These are phyloP conservation scores for Stichodactyla helianthus DNA, from an alignment of 64 coral and sea anemone genomes.

Conservation along the genomic window DNA sequence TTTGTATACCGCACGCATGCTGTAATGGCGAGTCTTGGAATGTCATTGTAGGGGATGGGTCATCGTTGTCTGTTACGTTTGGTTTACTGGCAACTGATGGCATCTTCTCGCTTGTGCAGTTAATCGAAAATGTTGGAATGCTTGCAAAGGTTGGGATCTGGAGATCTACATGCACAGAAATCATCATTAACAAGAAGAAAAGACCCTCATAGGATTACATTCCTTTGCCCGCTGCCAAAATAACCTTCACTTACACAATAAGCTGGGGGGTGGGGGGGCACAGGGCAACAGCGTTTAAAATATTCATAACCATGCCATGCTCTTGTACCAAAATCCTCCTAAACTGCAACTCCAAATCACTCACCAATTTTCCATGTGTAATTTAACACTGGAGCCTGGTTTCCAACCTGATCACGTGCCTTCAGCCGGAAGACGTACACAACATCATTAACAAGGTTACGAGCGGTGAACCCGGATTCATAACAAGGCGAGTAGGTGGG, in stretches of 20 bases:
- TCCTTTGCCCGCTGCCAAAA: no score
- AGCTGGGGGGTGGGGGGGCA: no score
- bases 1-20: slow-evolving; percentile 28
- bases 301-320: no score
- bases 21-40: slow-evolving; percentile 35
- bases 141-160: slow-evolving; percentile 39
- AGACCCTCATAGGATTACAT: no score
- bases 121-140: slow-evolving; percentile 15
- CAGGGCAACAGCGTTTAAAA: not conserved
- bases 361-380: slow-evolving; percentile 70
- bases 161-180: slow-evolving; percentile 28
- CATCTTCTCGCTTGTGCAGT: slow-evolving; percentile 47
- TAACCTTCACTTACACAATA: no score
- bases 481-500: slow-evolving; percentile 42
- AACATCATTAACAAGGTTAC: slow-evolving; percentile 34
- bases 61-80: slow-evolving; percentile 56
- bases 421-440: slow-evolving; percentile 52
- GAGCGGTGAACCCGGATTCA: not conserved
- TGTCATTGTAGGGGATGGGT: slow-evolving; percentile 26
- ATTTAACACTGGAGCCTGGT: slow-evolving; percentile 29
- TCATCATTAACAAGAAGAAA: no score
- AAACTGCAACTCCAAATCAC: not conserved
- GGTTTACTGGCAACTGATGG: slow-evolving; percentile 39
- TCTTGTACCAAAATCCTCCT: not conserved
- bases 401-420: slow-evolving; percentile 57